phyloP scores from a whole-genome alignment of 2,113 vertebrate genomes.

The Puffinus mauretanicus region DNA sequence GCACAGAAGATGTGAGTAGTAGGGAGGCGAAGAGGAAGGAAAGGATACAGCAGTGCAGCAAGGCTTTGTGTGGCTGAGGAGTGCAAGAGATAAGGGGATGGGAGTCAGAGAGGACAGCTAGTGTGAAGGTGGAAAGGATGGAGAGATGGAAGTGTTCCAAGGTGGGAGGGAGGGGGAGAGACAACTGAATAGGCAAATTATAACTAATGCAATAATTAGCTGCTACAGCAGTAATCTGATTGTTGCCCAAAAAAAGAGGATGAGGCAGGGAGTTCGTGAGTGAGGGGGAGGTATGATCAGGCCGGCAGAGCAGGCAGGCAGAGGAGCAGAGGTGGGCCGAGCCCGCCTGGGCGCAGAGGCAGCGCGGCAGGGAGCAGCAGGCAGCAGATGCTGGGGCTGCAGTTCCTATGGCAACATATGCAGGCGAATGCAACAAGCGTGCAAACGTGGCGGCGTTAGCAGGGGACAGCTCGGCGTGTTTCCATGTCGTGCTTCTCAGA shows the following conservation, averaged over 20 bases:
- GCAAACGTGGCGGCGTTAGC: not conserved
- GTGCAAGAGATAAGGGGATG: not conserved
- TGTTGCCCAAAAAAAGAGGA: not conserved
- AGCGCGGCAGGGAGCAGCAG: not conserved
- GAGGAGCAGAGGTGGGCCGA: not conserved
- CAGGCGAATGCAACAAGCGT: not conserved
- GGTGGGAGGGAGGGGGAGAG: not conserved
- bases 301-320: not conserved
- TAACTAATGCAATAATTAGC: conserved; percentile 26
- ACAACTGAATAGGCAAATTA: conserved; percentile 10
- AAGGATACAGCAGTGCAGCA: not conserved
- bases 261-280: not conserved
- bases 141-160: not conserved
- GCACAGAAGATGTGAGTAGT: not conserved
- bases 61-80: not conserved
- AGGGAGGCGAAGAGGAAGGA: not conserved
- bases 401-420: not conserved
- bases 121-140: not conserved
- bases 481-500: not conserved
- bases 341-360: not conserved
- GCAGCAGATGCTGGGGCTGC: conserved; percentile 6
- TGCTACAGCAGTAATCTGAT: not conserved
- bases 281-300: not conserved
- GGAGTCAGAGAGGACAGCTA: not conserved
- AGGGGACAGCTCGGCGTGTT: not conserved